phyloP scores from a whole-genome alignment of 2,113 vertebrate species.

The Vireo altiloquus region DNA sequence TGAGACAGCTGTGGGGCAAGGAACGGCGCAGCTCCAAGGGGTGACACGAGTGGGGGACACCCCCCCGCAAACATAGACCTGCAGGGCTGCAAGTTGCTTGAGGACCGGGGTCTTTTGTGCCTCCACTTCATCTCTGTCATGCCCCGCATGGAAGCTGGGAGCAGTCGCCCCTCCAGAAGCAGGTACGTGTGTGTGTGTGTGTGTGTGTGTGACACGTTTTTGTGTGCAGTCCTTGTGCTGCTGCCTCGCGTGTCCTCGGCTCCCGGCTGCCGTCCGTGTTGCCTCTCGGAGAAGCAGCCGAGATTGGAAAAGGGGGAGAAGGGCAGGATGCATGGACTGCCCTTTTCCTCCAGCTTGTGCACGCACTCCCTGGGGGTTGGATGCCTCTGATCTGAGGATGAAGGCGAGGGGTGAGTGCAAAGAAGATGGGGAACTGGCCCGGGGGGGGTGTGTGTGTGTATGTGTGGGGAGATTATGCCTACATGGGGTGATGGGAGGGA shows the following conservation, averaged over 20 bases:
- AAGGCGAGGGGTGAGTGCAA: constrained; percentile 14
- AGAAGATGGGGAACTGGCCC: neutral
- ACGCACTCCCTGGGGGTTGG: neutral
- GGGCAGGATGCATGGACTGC: constrained; percentile 16
- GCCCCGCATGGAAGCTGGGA: neutral
- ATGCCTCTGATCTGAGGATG: neutral
- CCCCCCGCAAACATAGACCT: neutral
- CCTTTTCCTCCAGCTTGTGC: neutral
- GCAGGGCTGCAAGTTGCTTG: constrained; percentile 20
- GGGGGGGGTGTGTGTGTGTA: too few species aligned
- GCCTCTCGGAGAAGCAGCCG: neutral
- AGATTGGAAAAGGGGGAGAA: neutral
- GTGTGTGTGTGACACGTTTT: neutral
- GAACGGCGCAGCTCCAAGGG: neutral
- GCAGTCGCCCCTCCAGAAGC: constrained; percentile 13
- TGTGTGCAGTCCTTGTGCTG: constrained; percentile 14
- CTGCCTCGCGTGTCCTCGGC: constrained; percentile 9
- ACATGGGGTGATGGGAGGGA: neutral
- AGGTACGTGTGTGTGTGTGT: neutral
- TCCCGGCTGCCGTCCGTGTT: neutral
- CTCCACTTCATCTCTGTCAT: neutral
- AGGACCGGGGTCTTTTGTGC: neutral
- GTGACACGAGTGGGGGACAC: constrained; percentile 13
- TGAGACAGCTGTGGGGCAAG: constrained; percentile 25
- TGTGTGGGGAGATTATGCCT: neutral